Evolutionary conservation across 2,888 invertebrate genomes (phyloP), one percentile per base, ranked within the genome.

Genomic region (Leptarthrus brevirostris): DNA sequence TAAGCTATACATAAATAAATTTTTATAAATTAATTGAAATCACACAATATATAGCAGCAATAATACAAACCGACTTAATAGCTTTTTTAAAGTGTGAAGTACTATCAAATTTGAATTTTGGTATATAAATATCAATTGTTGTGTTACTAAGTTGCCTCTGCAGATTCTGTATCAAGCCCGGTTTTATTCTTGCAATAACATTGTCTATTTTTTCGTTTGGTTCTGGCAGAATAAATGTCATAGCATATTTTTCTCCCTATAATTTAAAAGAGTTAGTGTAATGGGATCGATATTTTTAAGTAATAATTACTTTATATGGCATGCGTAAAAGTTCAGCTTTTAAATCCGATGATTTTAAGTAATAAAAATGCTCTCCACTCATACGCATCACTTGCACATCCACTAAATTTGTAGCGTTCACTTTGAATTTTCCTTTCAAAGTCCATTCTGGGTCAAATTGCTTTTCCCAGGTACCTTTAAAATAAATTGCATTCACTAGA

Each of bases 401-500:
- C 4, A 53, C 53, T 8, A 12, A 5, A 4, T 16, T 53, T 5
- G 6, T n/a, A 14, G 53, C 14, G 18, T 18, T 10, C 4, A 22
- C 12, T 20, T 16, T 18, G 12, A 53, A 53, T 12, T 8, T 4
- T 10, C 18, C 22, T 10, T 6, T 4, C 14, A 10, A 53, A 14
- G 18, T 53, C 4, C 6, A 4, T 4, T 53, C 53, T 5, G 14
- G 18, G 3, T 4, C 3, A 53, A 53, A 53, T 20, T 18, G 8
- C 18, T 53, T 18, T 53, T 53, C 53, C 53, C 53, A 53, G 4
- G 18, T 53, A 12, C 53, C 53, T 20, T 53, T 53, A 12, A 53
- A 53, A 16, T 53, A 53, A 10, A 53, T 8, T 10, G 53, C 53
- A 16, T 53, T 53, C n/a, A 53, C 16, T 14, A 44, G 20, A 5